phyloP scores from a whole-genome alignment of 2,888 invertebrate genomes.

The Pristionchus entomophagus region DNA sequence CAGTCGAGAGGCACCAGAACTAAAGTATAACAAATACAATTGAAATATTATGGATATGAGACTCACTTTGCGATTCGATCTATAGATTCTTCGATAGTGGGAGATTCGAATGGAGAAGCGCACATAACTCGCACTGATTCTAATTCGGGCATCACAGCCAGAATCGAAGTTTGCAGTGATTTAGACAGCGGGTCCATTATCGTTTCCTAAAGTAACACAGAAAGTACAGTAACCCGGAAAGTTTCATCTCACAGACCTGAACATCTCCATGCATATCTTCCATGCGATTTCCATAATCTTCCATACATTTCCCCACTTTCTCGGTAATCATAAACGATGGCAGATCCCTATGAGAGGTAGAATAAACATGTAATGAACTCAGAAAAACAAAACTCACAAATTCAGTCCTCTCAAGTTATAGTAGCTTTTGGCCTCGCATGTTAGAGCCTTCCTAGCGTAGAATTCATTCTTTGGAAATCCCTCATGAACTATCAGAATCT shows the following conservation, averaged over 20 bases:
- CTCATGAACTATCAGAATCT: slow-evolving; percentile 41
- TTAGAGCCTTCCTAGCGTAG: slow-evolving; percentile 43
- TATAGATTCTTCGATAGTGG: slow-evolving; percentile 30
- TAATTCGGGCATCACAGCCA: slow-evolving; percentile 42
- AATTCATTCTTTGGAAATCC: slow-evolving; percentile 46
- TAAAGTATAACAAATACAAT: neutral
- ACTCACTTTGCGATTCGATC: neutral
- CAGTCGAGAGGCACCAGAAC: slow-evolving; percentile 20
- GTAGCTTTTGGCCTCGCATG: slow-evolving; percentile 14
- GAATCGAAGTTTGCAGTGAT: neutral
- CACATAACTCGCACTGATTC: slow-evolving; percentile 39
- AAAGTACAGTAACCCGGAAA: neutral
- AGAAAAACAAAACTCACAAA: neutral
- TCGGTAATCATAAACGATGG: slow-evolving; percentile 35
- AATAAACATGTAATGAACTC: no score
- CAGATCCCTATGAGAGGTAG: neutral
- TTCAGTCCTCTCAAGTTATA: slow-evolving; percentile 20
- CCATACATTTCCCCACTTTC: slow-evolving; percentile 44
- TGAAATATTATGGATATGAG: no score
- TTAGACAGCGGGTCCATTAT: slow-evolving; percentile 24
- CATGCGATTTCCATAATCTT: slow-evolving; percentile 48
- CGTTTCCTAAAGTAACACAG: slow-evolving; percentile 7
- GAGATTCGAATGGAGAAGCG: slow-evolving; percentile 46
- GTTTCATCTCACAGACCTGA: neutral
- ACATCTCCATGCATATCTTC: slow-evolving; percentile 43